phyloP scores from a whole-genome alignment of 2,113 vertebrate genomes.

The Campylorhamphus procurvoides region DNA sequence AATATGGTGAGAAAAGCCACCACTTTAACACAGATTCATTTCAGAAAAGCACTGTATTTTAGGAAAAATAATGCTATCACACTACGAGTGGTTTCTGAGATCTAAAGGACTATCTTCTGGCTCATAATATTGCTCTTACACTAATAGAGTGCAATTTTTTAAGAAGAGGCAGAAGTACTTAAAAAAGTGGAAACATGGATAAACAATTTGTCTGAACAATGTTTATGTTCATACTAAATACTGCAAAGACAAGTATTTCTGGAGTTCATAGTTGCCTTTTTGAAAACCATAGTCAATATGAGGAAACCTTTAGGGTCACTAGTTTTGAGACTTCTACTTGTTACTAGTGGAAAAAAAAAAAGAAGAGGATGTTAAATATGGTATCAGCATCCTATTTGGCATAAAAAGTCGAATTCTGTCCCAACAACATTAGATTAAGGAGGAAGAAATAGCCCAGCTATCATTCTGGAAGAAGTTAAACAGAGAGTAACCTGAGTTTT shows the following conservation, averaged over 20 bases:
- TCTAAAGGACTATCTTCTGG: background rate
- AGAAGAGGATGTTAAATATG: background rate
- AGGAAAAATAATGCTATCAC: background rate
- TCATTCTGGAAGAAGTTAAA: background rate
- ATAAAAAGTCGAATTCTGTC: background rate
- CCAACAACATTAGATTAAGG: background rate
- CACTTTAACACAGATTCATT: background rate
- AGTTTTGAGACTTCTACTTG: background rate
- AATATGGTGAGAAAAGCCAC: background rate
- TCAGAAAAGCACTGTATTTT: background rate
- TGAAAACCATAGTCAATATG: background rate
- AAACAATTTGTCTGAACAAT: background rate
- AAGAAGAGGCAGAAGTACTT: background rate
- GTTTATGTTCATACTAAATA: background rate
- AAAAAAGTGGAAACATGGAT: background rate
- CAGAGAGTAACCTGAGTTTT: background rate
- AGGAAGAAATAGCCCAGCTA: background rate
- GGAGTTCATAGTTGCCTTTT: background rate
- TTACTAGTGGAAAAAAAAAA: background rate
- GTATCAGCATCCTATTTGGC: background rate
- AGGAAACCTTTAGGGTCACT: background rate
- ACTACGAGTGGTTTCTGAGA: background rate
- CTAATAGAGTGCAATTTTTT: background rate
- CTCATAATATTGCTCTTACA: background rate
- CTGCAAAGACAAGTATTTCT: background rate